Evolutionary conservation across 2,113 vertebrate species (phyloP).

Genomic region (Peromyscus leucopus): DNA sequence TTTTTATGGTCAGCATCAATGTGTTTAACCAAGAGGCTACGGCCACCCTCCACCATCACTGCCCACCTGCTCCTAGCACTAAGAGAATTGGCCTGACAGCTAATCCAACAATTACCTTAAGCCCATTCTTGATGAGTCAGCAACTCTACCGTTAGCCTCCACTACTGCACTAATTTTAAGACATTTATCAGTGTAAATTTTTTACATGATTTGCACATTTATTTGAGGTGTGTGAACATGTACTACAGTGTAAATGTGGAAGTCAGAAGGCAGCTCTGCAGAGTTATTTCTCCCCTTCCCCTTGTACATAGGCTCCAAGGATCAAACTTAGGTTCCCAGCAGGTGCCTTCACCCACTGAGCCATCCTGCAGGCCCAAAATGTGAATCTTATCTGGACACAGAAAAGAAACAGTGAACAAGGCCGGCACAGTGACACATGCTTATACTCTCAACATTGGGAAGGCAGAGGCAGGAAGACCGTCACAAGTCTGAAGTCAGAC

Average conservation of each 20-base stretch:
- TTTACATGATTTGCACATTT: neutral
- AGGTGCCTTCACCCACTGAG: neutral
- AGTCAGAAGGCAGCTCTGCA: neutral
- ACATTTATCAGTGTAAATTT: neutral
- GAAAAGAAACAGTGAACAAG: neutral
- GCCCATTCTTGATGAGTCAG: constrained; percentile 4
- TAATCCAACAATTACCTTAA: neutral
- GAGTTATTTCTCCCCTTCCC: neutral
- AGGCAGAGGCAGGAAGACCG: neutral
- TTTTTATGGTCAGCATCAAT: neutral
- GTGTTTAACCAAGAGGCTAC: neutral
- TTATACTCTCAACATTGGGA: neutral
- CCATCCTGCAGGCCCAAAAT: neutral
- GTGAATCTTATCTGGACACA: neutral
- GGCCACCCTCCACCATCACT: neutral
- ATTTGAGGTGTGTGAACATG: neutral
- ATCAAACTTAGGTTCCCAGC: neutral
- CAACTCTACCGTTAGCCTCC: neutral
- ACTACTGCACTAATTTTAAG: neutral
- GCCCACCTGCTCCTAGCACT: neutral
- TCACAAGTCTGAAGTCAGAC: too few relatives aligned
- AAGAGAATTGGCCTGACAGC: neutral
- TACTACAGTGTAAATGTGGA: neutral
- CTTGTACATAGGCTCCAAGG: neutral
- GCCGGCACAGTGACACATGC: neutral